These are phyloP conservation scores for Suncus etruscus DNA, from an alignment of 2,113 vertebrate species.

Conservation along the genomic window DNA sequence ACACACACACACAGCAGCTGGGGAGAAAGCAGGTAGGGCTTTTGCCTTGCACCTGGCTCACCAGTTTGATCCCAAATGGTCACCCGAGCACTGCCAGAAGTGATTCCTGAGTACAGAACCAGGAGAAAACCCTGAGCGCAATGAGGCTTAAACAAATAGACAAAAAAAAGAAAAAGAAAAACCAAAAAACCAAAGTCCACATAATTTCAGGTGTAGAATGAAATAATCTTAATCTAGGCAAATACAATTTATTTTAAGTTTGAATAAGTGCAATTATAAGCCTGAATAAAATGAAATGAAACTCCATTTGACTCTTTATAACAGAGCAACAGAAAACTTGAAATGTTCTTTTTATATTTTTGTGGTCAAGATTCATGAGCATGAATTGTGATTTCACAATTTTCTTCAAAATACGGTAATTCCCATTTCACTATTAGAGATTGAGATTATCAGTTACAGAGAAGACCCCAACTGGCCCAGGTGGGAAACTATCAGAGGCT, in stretches of 20 bases:
- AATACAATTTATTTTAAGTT: neutral
- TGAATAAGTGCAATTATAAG: neutral
- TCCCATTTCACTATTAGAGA: neutral
- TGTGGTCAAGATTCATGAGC: neutral
- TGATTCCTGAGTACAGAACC: too few relatives aligned
- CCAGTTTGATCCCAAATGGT: too few relatives aligned
- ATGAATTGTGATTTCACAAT: neutral
- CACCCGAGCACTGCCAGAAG: too few relatives aligned
- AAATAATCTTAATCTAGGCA: neutral
- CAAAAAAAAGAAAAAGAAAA: too few relatives aligned
- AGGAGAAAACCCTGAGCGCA: too few relatives aligned
- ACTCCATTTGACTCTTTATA: neutral
- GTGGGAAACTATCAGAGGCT: slow-evolving; percentile 14
- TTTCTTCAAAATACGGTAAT: slow-evolving; percentile 6
- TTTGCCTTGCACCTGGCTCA: too few relatives aligned
- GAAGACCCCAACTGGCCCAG: neutral
- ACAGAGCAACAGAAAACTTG: neutral
- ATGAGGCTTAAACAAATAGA: too few relatives aligned
- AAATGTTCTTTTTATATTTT: neutral
- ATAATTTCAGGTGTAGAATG: slow-evolving; percentile 27
- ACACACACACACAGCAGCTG: too few relatives aligned
- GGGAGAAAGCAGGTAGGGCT: too few relatives aligned
- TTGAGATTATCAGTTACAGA: neutral
- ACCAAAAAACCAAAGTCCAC: neutral
- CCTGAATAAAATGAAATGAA: slow-evolving; percentile 42